Base-by-base conservation (phyloP, 2,888 invertebrate genomes). In the Lasioglossum marginatum region DNA sequence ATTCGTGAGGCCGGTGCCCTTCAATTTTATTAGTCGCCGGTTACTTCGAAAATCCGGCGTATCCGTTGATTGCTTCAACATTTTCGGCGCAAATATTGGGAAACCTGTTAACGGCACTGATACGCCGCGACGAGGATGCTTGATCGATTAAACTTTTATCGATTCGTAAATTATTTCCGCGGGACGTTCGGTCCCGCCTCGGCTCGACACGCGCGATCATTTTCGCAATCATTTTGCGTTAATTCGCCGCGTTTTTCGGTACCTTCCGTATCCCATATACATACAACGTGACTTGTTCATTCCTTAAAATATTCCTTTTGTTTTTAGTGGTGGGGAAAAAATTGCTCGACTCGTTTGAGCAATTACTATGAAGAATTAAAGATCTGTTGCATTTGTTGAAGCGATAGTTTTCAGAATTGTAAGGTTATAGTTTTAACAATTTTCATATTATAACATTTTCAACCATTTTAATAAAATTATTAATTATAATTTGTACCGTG, bases 71-170 rank as follows among this genome's bases (percentile, higher is more conserved):
- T 27, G 74, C 37, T 74, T 12, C 52, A 31, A 77, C 84, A 79
- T 77, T 79, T 83, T 79, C 72, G 76, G 23, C 34, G 76, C 79
- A 85, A 85, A 85, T 85, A 83, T 85, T 83, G 83, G 83, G 60
- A 79, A 83, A 74, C 79, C 63, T 57, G 76, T 83, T 85, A 83
- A 66, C 85, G 76, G 48, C 57, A 48, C 52, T 60, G 48, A n/a
- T 57, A 40, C 40, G 45, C 40, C 31, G 43, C 66, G 34, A 27
- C 23, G 23, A 34, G 60, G 60, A 68, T 60, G 40, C 83, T 78
- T 60, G 77, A 83, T 83, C 83, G 83, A 83, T 83, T 77, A 77
- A 78, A 70, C 78, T 83, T 78, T 71, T 37, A 78, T 75, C 79
- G 84, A 79, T 79, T 70, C 45, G 37, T 63, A 45, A 82, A 81